Base-by-base conservation (phyloP, 2,113 vertebrate species). In the Pachypanchax playfairii region DNA sequence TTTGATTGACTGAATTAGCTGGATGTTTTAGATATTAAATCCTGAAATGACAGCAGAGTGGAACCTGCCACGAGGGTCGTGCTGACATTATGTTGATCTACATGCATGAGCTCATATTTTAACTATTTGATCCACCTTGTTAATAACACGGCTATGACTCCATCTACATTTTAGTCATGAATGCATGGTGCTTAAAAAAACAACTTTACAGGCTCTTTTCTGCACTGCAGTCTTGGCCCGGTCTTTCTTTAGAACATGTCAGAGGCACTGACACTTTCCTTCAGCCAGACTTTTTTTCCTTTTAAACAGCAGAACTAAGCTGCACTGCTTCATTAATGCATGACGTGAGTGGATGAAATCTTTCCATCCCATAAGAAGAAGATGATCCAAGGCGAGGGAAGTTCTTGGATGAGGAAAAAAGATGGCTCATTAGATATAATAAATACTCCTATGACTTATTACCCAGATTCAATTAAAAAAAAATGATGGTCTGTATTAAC, bases 351-450 rank as follows among this genome's bases (percentile, higher is more conserved):
- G 73, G 80, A 84, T 63, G 63, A 79, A 75, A 65, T 41, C 68
- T 87, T 87, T 87, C 83, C 85, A 87, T 84, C 77, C 80, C 81
- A 58, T 84, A 76, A 85, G 83, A 84, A 84, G 77, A 76, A 76
- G 81, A 81, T 24, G 57, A 85, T 82, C 83, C 79, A 78, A 83
- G 80, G 70, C 80, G 33, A 73, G 62, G 49, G 42, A 65, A 52
- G 50, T 60, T 70, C 29, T 79, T 70, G 77, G 57, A 66, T 42
- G 56, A 46, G 11, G 48, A 25, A 18, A 55, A 50, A 75, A 54
- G 26, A 66, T 50, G 53, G 54, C 49, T 59, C 31, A 62, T 70
- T 71, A 24, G 65, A 26, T 69, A 67, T 79, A 61, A 74, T 78
- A 64, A 72, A 66, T 66, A 72, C 67, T 62, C 46, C 51, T 48